phyloP scores from a whole-genome alignment of 2,888 invertebrate species.

The Brenthis daphne region DNA sequence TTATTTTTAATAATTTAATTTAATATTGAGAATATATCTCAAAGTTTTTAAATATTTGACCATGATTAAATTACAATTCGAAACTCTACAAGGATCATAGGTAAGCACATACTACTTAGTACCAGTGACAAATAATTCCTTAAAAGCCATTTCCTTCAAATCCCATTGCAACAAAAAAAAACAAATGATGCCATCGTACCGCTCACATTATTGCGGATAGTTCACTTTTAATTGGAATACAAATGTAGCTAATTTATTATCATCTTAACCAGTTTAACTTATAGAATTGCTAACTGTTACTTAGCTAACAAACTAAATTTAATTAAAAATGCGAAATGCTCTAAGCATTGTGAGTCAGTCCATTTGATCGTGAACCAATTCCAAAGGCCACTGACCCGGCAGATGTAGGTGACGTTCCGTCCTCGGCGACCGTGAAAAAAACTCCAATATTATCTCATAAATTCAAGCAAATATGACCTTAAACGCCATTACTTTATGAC shows the following conservation, averaged over 20 bases:
- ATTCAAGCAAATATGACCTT: constrained; percentile 22
- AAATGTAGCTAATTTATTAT: background rate
- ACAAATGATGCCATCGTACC: background rate
- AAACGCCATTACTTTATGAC: constrained; percentile 18
- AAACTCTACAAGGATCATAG: no score
- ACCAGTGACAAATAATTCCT: no score
- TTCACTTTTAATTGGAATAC: background rate
- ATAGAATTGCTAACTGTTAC: background rate
- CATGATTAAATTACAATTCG: no score
- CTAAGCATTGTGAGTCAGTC: constrained; percentile 13
- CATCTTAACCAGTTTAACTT: background rate
- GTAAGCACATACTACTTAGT: no score
- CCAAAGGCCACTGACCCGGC: constrained; percentile 33
- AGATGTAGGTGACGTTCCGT: constrained; percentile 45
- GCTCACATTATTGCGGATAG: background rate
- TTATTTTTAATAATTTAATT: no score
- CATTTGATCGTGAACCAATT: constrained; percentile 45
- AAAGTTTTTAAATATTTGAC: no score
- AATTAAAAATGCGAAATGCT: constrained; percentile 11
- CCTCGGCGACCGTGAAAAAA: constrained; percentile 39
- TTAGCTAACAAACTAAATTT: background rate
- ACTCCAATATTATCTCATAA: constrained; percentile 20
- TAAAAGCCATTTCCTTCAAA: no score
- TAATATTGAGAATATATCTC: no score
- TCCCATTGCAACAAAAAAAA: no score